Evolutionary conservation across 2,113 vertebrate genomes (phyloP), one percentile per base, ranked within the genome.

Genomic region (Anguilla japonica): DNA sequence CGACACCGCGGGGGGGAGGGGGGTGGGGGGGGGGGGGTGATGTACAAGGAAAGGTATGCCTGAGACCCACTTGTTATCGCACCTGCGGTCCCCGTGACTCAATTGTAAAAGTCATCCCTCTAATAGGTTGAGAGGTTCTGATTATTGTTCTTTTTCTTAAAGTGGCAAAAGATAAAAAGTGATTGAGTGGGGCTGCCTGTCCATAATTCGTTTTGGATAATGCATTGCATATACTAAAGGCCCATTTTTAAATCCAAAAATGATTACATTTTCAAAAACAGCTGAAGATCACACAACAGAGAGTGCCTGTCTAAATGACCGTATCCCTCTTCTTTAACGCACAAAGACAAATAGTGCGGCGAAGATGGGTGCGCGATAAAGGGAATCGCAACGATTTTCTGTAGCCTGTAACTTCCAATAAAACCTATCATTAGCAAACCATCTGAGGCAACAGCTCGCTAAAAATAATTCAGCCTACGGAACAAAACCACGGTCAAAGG

Each of bases 61-160:
- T 97, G 96, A 97, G 97, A 98, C 97, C 97, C 97, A 34, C 98
- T 98, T 97, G 96, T 98, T 98, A 98, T 99, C 97, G 97, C 98
- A 99, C 98, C 98, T 99, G 98, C 96, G 97, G 97, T 99, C 97
- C 97, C 97, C 94, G 96, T 99, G 97, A 99, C 99, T 98, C 98
- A 98, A 99, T 99, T 99, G 97, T 97, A 96, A 97, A 98, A 98
- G 97, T 98, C 97, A 97, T 97, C 96, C 96, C 94, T 95, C 97
- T 99, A 99, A 99, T 99, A 98, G 97, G 97, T 99, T 99, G 98
- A 99, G 99, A 99, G 97, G 97, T 98, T 99, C 98, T 98, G 98
- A 99, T 99, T 97, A 98, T 97, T 97, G 96, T 96, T 97, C 97
- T 97, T 98, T 34, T 97, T 97, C 96, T 97, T 96, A 97, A 98